These are phyloP conservation scores for Morone saxatilis DNA, from an alignment of 2,113 vertebrate genomes.

Conservation along the genomic window DNA sequence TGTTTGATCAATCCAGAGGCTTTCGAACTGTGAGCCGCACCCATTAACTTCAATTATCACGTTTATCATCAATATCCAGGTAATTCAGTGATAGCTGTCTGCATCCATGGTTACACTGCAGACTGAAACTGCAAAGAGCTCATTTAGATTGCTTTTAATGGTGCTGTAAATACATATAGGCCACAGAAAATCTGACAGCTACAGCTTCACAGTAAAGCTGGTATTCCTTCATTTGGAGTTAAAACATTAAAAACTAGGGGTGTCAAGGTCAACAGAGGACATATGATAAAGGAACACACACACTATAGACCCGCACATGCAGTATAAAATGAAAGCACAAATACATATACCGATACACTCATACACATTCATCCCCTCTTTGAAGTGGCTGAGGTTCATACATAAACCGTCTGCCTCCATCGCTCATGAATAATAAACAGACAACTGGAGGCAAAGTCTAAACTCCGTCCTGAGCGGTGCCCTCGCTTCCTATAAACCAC, in stretches of 20 bases:
- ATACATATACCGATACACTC: neutral
- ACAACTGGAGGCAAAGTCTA: slow-evolving; percentile 74
- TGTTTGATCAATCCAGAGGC: neutral
- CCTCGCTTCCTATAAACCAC: slow-evolving; percentile 36
- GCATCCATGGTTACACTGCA: too few relatives aligned
- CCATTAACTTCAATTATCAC: neutral
- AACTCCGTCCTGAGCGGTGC: slow-evolving; percentile 44
- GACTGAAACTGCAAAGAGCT: neutral
- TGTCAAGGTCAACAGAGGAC: too few relatives aligned
- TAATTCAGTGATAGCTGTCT: neutral
- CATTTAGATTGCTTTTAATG: neutral
- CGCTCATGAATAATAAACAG: slow-evolving; percentile 75
- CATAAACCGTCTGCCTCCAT: slow-evolving; percentile 13
- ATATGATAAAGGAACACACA: too few relatives aligned
- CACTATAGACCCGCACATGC: neutral
- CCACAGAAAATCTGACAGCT: too few relatives aligned
- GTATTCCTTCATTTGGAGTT: neutral
- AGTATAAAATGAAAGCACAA: slow-evolving; percentile 3
- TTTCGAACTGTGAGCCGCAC: neutral
- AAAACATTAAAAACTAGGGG: neutral
- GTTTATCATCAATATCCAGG: neutral
- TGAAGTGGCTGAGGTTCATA: slow-evolving; percentile 30
- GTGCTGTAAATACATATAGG: neutral
- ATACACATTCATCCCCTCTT: slow-evolving; percentile 19
- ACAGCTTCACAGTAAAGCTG: neutral